Percentiles rank a stretch among this genome's conserved stretches.
Conservation (phyloP, 1,140 invertebrate genomes). For the Lordiphosa stackelbergi region DNA sequence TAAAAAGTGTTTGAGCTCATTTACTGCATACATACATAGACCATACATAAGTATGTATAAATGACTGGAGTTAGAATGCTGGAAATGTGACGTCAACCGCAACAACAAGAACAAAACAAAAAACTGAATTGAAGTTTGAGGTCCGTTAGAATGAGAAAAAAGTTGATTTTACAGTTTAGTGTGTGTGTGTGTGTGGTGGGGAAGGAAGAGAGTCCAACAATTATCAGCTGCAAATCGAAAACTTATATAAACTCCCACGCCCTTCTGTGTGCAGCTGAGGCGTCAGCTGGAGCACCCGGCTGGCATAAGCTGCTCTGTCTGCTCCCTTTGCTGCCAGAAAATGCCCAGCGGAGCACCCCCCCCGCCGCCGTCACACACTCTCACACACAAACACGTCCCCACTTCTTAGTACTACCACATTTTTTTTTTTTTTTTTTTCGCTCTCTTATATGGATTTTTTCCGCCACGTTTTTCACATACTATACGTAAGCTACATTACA, state of each 20-base stretch:
- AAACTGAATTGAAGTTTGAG: conserved; percentile 4
- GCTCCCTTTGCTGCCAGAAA: conserved; percentile 30
- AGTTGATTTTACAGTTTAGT: not conserved
- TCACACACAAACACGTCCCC: conserved; percentile 36
- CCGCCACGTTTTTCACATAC: conserved; percentile 65
- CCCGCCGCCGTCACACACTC: conserved; percentile 26
- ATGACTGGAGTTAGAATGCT: not conserved
- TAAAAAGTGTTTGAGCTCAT: not conserved
- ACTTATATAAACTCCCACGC: not conserved
- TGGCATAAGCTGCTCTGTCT: conserved; percentile 11
- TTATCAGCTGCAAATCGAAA: too few species aligned
- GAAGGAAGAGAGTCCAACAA: too few species aligned
- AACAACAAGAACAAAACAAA: not conserved
- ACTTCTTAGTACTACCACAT: conserved; percentile 57
- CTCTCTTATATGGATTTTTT: conserved; percentile 63
- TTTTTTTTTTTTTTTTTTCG: too few species aligned
- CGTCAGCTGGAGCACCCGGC: conserved; percentile 30
- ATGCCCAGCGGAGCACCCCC: conserved; percentile 64
- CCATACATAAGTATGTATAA: not conserved
- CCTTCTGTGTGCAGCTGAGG: conserved; percentile 16
- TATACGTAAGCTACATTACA: conserved; percentile 31
- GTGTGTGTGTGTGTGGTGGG: too few species aligned
- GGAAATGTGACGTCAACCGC: conserved; percentile 12
- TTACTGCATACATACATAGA: conserved; percentile 1
- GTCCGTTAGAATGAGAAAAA: conserved; percentile 9